Percentiles rank a stretch among this genome's conserved stretches.
Conservation (phyloP, 2,113 vertebrate genomes). For the Brachionichthys hirsutus region DNA sequence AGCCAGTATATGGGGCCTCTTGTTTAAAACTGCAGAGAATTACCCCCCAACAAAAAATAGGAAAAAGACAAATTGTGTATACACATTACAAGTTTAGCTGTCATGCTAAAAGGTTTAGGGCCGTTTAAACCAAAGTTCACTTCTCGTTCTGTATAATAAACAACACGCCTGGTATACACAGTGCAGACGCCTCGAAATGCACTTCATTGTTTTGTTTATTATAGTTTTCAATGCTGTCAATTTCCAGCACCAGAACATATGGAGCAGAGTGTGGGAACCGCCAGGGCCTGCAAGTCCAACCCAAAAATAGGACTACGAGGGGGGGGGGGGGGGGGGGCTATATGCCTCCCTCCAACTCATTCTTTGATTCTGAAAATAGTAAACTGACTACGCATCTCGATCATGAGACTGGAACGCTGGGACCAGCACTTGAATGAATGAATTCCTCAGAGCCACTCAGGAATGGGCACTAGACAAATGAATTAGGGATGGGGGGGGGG, state of each 20-base stretch:
- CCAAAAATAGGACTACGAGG: slow-evolving; percentile 65
- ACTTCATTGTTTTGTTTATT: slow-evolving; percentile 52
- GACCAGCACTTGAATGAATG: slow-evolving; percentile 74
- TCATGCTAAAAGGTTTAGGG: background rate
- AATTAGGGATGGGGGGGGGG: slow-evolving; percentile 38
- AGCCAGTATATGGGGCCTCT: background rate
- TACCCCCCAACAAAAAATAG: background rate
- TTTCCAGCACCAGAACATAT: slow-evolving; percentile 37
- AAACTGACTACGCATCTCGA: slow-evolving; percentile 59
- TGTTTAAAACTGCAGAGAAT: too few relatives aligned
- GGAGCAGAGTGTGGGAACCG: slow-evolving; percentile 75
- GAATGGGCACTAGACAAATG: slow-evolving; percentile 67
- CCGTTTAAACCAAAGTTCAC: background rate
- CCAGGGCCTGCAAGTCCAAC: slow-evolving; percentile 45
- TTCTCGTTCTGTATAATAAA: slow-evolving; percentile 2
- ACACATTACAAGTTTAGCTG: background rate
- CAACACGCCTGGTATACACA: slow-evolving; percentile 7
- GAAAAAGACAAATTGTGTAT: background rate
- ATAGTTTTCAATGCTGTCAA: slow-evolving; percentile 31
- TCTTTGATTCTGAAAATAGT: slow-evolving; percentile 77
- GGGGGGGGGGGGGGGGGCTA: slow-evolving; percentile 38
- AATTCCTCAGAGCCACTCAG: slow-evolving; percentile 62
- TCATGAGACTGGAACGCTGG: slow-evolving; percentile 62
- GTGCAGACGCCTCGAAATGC: slow-evolving; percentile 1
- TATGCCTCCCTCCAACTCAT: slow-evolving; percentile 54